Base-by-base conservation (phyloP, 2,113 vertebrate genomes). In the Tor tambroides region DNA sequence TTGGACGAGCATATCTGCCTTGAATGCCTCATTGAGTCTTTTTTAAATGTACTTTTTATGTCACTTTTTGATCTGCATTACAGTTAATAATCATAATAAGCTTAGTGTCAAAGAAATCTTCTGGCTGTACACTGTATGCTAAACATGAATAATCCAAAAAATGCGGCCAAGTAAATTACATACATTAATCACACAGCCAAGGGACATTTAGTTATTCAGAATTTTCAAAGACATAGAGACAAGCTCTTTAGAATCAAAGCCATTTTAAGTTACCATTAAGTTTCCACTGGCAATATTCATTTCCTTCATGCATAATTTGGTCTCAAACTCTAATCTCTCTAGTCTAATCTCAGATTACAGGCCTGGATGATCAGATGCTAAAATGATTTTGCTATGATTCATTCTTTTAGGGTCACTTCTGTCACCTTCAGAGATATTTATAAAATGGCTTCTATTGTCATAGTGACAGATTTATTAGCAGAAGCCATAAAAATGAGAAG, bases 161-260 rank as follows among this genome's bases (percentile, higher is more conserved):
- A 83, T 89, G 59, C 79, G 78, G 88, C 80, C 69, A 83, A 90
- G 86, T 87, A 92, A 91, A 93, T 91, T 88, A 91, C 90, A 91
- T 87, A 59, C 89, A 92, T 94, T 93, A 91, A 92, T 94, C 91
- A 90, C 87, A 91, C 89, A 92, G 92, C 90, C 87, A 91, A 93
- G 85, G 89, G 89, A 92, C 88, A 89, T 35, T 32, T 21, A 51
- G 84, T 76, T 80, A 80, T 76, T 69, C 51, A 23, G 30, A 63
- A 86, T 61, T 26, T 67, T 61, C 67, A 26, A 84, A 74, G 82
- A 72, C 32, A 32, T 32, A 81, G 21, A 67, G n/a, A 65, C 35
- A 81, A 6, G 59, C n/a, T 65, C 59, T 81, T 81, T 65, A 81
- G 79, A 65, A 65, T 63, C 79, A 63, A 80, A 81, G 35, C 79